Evolutionary conservation across 2,113 vertebrate genomes (phyloP).

Genomic region (Rhinopomastus cyanomelas): DNA sequence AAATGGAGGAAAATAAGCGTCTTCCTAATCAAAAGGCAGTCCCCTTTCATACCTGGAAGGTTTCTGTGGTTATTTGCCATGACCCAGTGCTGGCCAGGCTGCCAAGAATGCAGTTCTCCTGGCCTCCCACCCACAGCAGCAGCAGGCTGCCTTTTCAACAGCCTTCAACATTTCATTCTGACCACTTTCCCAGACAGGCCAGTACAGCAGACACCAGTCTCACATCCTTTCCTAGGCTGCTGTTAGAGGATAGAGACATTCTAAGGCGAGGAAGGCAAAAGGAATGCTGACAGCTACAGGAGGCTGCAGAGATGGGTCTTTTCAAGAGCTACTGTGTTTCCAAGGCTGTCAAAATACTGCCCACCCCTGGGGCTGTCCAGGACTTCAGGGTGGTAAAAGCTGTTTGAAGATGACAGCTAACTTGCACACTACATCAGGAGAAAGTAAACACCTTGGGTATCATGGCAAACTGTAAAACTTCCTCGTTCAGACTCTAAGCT

Average conservation of each 20-base stretch:
- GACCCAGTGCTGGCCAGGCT: background rate
- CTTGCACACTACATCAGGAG: background rate
- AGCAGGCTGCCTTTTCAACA: background rate
- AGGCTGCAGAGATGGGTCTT: background rate
- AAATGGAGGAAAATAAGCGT: background rate
- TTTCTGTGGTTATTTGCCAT: background rate
- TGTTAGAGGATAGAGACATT: background rate
- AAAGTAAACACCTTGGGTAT: background rate
- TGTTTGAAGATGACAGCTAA: background rate
- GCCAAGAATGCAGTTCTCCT: background rate
- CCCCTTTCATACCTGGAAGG: background rate
- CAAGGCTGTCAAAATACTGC: background rate
- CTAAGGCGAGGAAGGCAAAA: background rate
- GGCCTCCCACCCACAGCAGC: background rate
- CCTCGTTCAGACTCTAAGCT: background rate
- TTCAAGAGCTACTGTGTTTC: accelerated
- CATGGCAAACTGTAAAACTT: background rate
- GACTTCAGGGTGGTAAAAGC: background rate
- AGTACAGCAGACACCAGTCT: background rate
- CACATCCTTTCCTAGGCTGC: background rate
- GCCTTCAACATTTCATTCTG: background rate
- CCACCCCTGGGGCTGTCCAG: background rate
- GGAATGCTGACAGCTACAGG: background rate
- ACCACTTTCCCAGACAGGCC: background rate
- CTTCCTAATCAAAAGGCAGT: background rate